Conservation (phyloP, 2,888 invertebrate genomes). For the Lypha dubia region DNA sequence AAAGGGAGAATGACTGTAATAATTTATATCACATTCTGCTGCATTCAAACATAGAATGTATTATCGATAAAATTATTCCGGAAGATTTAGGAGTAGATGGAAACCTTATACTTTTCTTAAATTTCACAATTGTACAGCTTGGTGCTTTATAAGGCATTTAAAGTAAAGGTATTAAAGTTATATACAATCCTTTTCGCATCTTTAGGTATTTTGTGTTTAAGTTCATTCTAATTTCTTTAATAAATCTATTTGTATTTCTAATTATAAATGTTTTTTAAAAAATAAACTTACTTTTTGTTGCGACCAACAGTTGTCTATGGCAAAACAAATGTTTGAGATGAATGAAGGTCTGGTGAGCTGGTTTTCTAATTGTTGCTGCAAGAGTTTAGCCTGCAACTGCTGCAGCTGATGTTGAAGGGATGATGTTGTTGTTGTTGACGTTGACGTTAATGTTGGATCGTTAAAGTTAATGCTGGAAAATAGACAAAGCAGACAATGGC, state of each 20-base stretch:
- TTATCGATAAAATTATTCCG: no score
- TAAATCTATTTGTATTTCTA: not conserved
- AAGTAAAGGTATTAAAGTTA: no score
- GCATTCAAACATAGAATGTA: no score
- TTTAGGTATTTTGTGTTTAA: no score
- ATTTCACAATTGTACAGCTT: no score
- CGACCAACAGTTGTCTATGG: slow-evolving; percentile 91
- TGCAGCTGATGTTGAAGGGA: slow-evolving; percentile 86
- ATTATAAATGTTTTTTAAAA: not conserved
- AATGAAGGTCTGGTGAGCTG: slow-evolving; percentile 94
- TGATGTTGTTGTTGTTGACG: slow-evolving; percentile 76
- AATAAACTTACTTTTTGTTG: slow-evolving; percentile 87
- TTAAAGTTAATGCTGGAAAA: slow-evolving; percentile 94
- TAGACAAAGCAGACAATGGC: slow-evolving; percentile 97
- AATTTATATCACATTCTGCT: no score
- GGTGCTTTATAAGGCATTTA: no score
- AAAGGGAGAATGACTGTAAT: no score
- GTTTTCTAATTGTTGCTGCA: slow-evolving; percentile 90
- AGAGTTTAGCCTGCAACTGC: slow-evolving; percentile 88
- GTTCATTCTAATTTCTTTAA: no score
- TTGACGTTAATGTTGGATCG: slow-evolving; percentile 86
- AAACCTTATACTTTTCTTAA: no score
- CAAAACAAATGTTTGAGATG: slow-evolving; percentile 93
- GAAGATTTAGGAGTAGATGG: no score
- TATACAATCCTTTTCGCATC: no score